Evolutionary conservation across 2,113 vertebrate species (phyloP).

Genomic region (Amblyopsis rosae): DNA sequence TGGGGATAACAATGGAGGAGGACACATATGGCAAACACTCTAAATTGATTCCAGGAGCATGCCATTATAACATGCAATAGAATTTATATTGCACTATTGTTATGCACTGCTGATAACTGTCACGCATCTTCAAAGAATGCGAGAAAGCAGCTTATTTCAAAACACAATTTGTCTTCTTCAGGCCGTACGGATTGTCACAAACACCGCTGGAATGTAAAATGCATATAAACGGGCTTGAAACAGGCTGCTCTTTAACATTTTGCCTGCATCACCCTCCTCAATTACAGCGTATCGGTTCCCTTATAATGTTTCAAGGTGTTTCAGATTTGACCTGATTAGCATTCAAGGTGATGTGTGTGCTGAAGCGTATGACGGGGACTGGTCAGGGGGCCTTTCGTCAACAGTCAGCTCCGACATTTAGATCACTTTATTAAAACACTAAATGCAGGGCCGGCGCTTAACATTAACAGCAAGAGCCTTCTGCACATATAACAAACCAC

Average conservation of each 20-base stretch:
- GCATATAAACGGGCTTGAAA: background rate
- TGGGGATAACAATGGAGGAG: constrained; percentile 14
- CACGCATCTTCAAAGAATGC: background rate
- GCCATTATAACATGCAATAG: background rate
- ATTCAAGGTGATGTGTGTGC: constrained; percentile 43
- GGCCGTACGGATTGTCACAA: background rate
- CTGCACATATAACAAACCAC: constrained; percentile 38
- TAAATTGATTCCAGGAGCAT: constrained; percentile 7
- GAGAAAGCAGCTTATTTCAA: background rate
- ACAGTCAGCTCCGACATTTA: constrained; percentile 32
- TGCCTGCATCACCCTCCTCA: background rate
- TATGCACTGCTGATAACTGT: background rate
- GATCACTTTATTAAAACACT: constrained; percentile 8
- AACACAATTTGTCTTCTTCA: background rate
- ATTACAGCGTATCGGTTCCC: constrained; percentile 4
- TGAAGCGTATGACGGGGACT: constrained; percentile 27
- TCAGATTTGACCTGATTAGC: constrained; percentile 47
- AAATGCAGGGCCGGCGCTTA: constrained; percentile 32
- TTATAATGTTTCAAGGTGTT: constrained; percentile 38
- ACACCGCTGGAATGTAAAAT: no score
- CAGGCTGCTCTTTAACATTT: background rate
- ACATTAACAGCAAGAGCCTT: constrained; percentile 34
- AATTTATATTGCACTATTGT: background rate
- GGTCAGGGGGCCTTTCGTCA: constrained; percentile 31
- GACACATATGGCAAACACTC: constrained; percentile 12